A percentile compares a stretch with the other conserved stretches of the same genome.
Evolutionary conservation across 2,797 vertebrate genomes (phyloP).

Genomic region (Luscinia luscinia): DNA sequence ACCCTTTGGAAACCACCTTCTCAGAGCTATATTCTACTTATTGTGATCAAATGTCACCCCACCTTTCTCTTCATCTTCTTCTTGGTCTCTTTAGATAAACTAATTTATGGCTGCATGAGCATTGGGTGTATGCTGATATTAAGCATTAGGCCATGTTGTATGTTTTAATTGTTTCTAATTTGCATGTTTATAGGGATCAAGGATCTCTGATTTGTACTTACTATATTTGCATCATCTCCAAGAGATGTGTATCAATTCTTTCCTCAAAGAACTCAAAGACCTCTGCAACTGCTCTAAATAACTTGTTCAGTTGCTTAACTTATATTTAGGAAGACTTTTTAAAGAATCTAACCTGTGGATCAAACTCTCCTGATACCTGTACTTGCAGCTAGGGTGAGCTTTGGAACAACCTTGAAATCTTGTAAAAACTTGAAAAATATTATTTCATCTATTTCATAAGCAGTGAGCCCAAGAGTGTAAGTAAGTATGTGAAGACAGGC

Average conservation of each 20-base stretch:
- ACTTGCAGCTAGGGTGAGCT: neutral
- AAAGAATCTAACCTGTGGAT: neutral
- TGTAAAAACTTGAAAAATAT: neutral
- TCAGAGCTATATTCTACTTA: neutral
- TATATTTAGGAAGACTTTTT: neutral
- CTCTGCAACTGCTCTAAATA: neutral
- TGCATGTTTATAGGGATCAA: slow-evolving; percentile 29
- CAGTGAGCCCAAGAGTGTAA: neutral
- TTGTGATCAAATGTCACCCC: neutral
- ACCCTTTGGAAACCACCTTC: neutral
- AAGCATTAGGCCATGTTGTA: neutral
- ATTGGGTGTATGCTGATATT: neutral
- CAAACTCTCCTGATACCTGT: neutral
- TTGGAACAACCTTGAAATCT: neutral
- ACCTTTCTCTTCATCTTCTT: slow-evolving; percentile 4
- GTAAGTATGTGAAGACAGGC: neutral
- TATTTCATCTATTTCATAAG: neutral
- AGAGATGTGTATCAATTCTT: neutral
- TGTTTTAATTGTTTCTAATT: slow-evolving; percentile 53
- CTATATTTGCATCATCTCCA: neutral
- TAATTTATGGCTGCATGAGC: neutral
- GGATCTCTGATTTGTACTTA: slow-evolving; percentile 29
- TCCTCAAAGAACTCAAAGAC: slow-evolving; percentile 9
- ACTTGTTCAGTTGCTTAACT: neutral
- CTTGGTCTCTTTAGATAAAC: slow-evolving; percentile 5